Conservation (phyloP, 2,888 invertebrate genomes). For the Norana najaformis region DNA sequence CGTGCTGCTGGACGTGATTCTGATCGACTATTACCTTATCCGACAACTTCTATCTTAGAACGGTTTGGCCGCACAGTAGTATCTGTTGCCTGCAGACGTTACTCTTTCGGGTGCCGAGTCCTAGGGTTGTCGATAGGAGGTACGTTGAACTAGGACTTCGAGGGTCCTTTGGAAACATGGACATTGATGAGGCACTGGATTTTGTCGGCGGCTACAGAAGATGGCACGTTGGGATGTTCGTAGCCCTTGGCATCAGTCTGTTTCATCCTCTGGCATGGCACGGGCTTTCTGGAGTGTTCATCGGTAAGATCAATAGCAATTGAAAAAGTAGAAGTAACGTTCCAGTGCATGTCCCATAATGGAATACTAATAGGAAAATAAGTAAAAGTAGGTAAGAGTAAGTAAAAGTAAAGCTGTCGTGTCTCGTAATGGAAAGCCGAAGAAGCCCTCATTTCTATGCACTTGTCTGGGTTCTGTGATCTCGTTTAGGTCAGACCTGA, state of each 20-base stretch:
- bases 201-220: constrained; percentile 34
- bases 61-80: not conserved
- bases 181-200: constrained; percentile 35
- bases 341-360: not conserved
- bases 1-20: constrained; percentile 2
- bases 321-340: not conserved
- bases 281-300: constrained; percentile 32
- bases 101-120: not conserved
- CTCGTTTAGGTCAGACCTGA: not conserved
- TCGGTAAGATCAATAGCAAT: constrained; percentile 27
- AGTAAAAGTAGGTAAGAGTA: too few relatives aligned
- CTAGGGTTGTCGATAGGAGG: not conserved
- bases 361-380: too few relatives aligned
- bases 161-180: constrained; percentile 19
- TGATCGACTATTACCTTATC: not conserved
- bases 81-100: not conserved
- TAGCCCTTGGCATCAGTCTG: constrained; percentile 19
- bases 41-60: not conserved
- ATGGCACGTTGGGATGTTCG: constrained; percentile 33
- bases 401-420: not conserved
- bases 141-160: not conserved
- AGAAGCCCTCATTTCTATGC: not conserved
- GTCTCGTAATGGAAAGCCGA: not conserved
- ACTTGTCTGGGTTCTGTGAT: not conserved
- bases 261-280: constrained; percentile 31